phyloP scores from a whole-genome alignment of 1,140 invertebrate genomes.

The Papilio helenus region DNA sequence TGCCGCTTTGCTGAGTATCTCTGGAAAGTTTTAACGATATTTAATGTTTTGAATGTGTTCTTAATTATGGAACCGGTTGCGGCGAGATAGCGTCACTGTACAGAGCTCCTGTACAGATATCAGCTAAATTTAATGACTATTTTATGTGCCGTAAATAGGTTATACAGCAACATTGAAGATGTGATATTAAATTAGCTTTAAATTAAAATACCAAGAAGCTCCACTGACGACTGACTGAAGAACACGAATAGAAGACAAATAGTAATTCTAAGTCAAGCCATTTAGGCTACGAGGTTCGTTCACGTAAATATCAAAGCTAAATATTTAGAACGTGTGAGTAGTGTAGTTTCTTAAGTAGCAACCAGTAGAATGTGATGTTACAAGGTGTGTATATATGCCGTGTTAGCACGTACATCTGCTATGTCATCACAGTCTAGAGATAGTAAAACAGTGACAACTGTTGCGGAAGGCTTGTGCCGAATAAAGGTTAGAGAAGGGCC shows the following conservation, averaged over 20 bases:
- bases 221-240: not conserved
- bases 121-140: slow-evolving; percentile 42
- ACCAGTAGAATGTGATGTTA: not conserved
- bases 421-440: slow-evolving; percentile 17
- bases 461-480: slow-evolving; percentile 64
- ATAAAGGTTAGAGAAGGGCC: slow-evolving; percentile 59
- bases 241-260: not conserved
- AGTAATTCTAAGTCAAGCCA: not conserved
- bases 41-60: slow-evolving; percentile 78
- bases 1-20: slow-evolving; percentile 59
- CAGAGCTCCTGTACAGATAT: slow-evolving; percentile 48
- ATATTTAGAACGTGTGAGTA: not conserved
- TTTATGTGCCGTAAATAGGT: slow-evolving; percentile 2
- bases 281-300: not conserved
- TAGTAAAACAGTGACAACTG: slow-evolving; percentile 53
- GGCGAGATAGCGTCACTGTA: slow-evolving; percentile 58
- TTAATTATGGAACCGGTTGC: slow-evolving; percentile 78
- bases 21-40: slow-evolving; percentile 75
- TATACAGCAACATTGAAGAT: slow-evolving; percentile 9
- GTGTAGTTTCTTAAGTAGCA: not conserved
- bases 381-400: not conserved
- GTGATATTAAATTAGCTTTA: not conserved
- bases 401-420: not conserved
- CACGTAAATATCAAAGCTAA: not conserved
- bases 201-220: not conserved